Evolutionary conservation across 2,888 invertebrate species (phyloP), one percentile per base, ranked within the genome.

Genomic region (Timandra comae): DNA sequence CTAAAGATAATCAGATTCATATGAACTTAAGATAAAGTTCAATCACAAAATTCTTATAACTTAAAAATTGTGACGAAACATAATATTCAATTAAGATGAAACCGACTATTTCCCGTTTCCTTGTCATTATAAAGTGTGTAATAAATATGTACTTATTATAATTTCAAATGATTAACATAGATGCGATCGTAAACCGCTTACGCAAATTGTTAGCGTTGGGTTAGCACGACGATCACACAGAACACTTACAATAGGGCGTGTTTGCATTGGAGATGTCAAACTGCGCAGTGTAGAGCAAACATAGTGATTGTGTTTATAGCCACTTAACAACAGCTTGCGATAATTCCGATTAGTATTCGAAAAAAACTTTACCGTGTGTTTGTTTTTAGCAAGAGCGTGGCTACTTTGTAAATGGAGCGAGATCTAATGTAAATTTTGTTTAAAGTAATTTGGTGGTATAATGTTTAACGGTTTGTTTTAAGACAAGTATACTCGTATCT

Each of bases 301-400:
- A 81, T 49, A 41, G 68, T 64, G 73, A 81, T 79, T 85, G 82
- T 85, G 84, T 85, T 84, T 85, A 85, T 79, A 75, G 84, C 80
- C 82, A 85, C 75, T 85, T 85, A 85, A 85, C 84, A 62, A 72
- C 60, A 61, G 46, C 52, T 69, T 53, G 84, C 70, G 68, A 84
- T 61, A 79, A 79, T 85, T 84, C 85, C 74, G 78, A 82, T 82
- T 78, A 82, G 75, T 73, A 62, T 65, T 63, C 70, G 73, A 80
- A 79, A 81, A 38, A 77, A 80, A 73, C 62, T 66, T 59, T 59
- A 67, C 67, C 55, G 56, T 51, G 56, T 77, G 52, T 79, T 78
- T 79, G 67, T 68, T 63, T 67, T 67, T 66, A 66, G 70, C 61
- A 67, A 80, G 74, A 42, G 37, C 37, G 68, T 60, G 70, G 82